Evolutionary conservation across 2,797 vertebrate species (phyloP).

Genomic region (Salmo trutta): DNA sequence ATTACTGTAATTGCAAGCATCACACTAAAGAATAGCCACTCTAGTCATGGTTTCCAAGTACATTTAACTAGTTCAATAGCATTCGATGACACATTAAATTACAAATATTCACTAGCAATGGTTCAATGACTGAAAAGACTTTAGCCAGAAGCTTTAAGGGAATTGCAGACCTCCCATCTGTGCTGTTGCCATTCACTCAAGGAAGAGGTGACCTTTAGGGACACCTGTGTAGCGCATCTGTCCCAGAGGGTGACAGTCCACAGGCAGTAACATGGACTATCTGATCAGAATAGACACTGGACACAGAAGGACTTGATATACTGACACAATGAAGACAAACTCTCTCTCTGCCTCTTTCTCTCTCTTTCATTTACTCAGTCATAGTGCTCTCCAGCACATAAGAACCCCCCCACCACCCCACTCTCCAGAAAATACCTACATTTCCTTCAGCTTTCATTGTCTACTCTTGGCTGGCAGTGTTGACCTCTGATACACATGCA

Average conservation of each 20-base stretch:
- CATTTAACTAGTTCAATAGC: slow-evolving; percentile 34
- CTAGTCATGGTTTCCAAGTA: slow-evolving; percentile 26
- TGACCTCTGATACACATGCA: neutral
- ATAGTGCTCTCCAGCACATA: neutral
- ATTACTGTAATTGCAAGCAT: neutral
- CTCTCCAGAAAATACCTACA: neutral
- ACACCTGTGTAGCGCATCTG: slow-evolving; percentile 50
- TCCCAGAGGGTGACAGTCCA: neutral
- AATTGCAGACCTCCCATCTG: slow-evolving; percentile 43
- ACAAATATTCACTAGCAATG: too few species aligned
- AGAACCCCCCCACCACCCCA: neutral
- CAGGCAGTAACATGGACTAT: neutral
- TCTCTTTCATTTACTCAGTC: neutral
- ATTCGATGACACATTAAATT: neutral
- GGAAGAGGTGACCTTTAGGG: slow-evolving; percentile 20
- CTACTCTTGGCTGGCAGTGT: neutral
- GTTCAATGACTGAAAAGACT: slow-evolving; percentile 8
- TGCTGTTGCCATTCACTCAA: slow-evolving; percentile 50
- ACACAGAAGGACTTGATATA: neutral
- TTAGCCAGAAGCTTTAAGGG: slow-evolving; percentile 37
- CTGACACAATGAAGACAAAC: neutral
- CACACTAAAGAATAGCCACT: slow-evolving; percentile 5
- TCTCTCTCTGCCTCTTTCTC: neutral
- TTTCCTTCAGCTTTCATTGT: neutral
- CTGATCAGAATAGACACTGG: slow-evolving; percentile 10